Evolutionary conservation across 92 coral and sea anemone species (phyloP).

Genomic region (Phymanthus crucifer): DNA sequence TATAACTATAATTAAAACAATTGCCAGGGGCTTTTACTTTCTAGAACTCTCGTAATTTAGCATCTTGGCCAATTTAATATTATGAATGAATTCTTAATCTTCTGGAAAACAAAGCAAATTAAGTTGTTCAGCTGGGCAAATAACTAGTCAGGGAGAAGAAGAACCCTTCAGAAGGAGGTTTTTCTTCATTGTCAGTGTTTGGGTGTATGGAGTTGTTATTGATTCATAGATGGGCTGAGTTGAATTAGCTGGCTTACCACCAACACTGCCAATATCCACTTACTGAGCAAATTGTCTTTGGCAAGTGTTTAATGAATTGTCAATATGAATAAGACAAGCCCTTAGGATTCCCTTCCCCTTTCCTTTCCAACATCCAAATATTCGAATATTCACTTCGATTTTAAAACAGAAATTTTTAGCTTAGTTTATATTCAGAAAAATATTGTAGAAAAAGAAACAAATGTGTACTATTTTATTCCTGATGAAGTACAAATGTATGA

Average conservation of each 20-base stretch:
- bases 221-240: constrained; percentile 7
- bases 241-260: constrained; percentile 16
- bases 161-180: constrained; percentile 1
- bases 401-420: too few species aligned
- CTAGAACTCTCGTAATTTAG: constrained; percentile 5
- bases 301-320: constrained; percentile 29
- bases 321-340: constrained; percentile 13
- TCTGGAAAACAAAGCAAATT: constrained; percentile 7
- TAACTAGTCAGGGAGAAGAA: constrained; percentile 1
- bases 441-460: too few species aligned
- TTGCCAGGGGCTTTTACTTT: not conserved
- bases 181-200: not conserved
- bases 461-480: too few species aligned
- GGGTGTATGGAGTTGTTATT: constrained; percentile 7
- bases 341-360: not conserved
- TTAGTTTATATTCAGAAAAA: not conserved
- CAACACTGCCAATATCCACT: constrained; percentile 17
- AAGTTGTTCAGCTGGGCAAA: constrained; percentile 29
- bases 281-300: constrained; percentile 9
- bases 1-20: not conserved
- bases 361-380: not conserved
- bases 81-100: constrained; percentile 21
- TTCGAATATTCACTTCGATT: not conserved
- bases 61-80: constrained; percentile 2
- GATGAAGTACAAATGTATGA: too few species aligned